Evolutionary conservation across 2,888 invertebrate species (phyloP), one percentile per base, ranked within the genome.

Genomic region (Hemicrepidius hirtus): DNA sequence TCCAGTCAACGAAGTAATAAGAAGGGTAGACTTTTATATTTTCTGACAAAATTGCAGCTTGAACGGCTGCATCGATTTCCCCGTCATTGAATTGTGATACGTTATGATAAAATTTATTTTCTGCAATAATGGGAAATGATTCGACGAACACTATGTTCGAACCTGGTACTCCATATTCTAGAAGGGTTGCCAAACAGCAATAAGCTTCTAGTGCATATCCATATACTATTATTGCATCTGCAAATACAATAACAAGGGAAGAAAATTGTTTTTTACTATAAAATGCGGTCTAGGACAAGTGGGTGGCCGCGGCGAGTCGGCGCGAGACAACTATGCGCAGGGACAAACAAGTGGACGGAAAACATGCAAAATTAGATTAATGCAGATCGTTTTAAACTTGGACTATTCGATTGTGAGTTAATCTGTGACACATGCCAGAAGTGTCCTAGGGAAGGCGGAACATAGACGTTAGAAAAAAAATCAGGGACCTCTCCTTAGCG

Each of bases 181-280:
- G 78, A 35, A 95, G 85, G 0, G 91, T 89, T 16, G 90, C 88
- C 7, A 95, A 79, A 78, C 93, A 92, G 76, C 91, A 90, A 79
- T 91, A 92, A 0, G 92, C 89, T 77, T 93, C 89, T 57, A 94
- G 84, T 35, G 88, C 89, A 16, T 89, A 87, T 0, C 95, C 95
- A 80, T 94, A 94, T 0, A 95, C 89, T 1, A 95, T 83, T 5
- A 92, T 81, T 73, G 83, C 86, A 67, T 83, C 88, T 89, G 77
- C 9, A 85, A 35, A n/a, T 18, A n/a, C 4, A 46, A 20, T 10
- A 50, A 50, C 13, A 46, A 0, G 3, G 18, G 20, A 41, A 13
- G 12, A 13, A 41, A 13, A 16, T 41, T 10, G 3, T 37, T 9
- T 12, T 37, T 9, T 3, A n/a, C n/a, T n/a, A n/a, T n/a, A n/a